Evolutionary conservation across 2,888 invertebrate genomes (phyloP).

Genomic region (Blastobasis lacticolella): DNA sequence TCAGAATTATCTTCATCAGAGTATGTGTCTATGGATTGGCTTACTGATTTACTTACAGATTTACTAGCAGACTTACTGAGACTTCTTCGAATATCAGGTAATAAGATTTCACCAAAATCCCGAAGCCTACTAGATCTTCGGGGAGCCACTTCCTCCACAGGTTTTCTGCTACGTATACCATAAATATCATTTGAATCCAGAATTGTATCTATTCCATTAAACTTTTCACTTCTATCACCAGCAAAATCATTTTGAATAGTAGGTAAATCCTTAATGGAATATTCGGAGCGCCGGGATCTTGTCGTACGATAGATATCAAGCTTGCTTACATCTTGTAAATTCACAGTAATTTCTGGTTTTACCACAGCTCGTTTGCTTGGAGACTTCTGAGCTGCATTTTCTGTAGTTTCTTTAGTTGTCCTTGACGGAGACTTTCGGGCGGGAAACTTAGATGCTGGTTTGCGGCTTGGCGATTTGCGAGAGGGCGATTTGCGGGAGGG

Average conservation of each 20-base stretch:
- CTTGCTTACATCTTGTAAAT: constrained; percentile 37
- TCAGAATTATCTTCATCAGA: constrained; percentile 59
- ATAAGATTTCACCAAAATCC: constrained; percentile 40
- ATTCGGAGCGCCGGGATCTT: constrained; percentile 47
- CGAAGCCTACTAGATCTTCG: constrained; percentile 50
- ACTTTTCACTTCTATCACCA: constrained; percentile 24
- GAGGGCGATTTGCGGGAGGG: constrained; percentile 67
- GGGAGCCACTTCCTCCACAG: constrained; percentile 41
- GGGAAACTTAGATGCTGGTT: constrained; percentile 51
- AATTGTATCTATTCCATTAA: constrained; percentile 39
- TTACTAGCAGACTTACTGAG: constrained; percentile 51
- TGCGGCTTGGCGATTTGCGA: constrained; percentile 65
- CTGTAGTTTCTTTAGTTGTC: constrained; percentile 36
- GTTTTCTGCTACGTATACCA: constrained; percentile 41
- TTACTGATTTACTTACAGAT: constrained; percentile 51
- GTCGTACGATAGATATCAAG: constrained; percentile 39
- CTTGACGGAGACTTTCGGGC: constrained; percentile 62
- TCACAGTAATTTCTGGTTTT: constrained; percentile 35
- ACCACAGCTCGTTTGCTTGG: constrained; percentile 47
- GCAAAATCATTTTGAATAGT: neutral
- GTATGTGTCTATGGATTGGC: constrained; percentile 49
- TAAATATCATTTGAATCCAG: constrained; percentile 35
- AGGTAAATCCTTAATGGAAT: constrained; percentile 37
- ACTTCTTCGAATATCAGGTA: constrained; percentile 46
- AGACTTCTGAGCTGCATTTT: constrained; percentile 32